These are phyloP conservation scores for Equus przewalskii DNA, from an alignment of 2,113 vertebrate genomes.

Conservation along the genomic window DNA sequence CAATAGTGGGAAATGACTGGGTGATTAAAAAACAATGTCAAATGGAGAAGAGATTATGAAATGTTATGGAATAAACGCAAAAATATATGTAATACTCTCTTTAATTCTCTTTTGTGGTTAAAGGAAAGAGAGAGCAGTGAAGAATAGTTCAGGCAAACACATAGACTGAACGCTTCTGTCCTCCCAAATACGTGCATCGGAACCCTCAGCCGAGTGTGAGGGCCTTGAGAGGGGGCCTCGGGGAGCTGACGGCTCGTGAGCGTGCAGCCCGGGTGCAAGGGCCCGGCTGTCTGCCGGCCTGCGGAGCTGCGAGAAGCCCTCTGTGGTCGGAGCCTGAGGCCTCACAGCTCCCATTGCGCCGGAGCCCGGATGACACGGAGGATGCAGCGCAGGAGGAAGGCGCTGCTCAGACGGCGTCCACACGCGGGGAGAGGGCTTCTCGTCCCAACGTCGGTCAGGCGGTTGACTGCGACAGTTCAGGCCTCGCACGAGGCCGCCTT, in stretches of 20 bases:
- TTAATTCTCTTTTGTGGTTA: neutral
- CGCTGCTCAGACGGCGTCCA: no score
- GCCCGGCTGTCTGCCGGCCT: no score
- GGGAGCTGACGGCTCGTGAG: neutral
- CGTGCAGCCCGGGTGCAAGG: no score
- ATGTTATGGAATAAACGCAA: neutral
- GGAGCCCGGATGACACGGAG: no score
- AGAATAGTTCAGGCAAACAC: neutral
- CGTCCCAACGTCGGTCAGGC: no score
- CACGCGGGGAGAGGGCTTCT: no score
- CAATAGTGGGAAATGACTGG: neutral
- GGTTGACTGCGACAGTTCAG: no score
- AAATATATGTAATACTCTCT: neutral
- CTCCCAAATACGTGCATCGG: neutral
- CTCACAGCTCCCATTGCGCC: no score
- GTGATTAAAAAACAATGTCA: neutral
- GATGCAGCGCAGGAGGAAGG: no score
- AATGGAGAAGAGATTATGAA: neutral
- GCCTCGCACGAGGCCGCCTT: no score
- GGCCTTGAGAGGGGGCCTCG: neutral
- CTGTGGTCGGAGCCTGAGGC: no score
- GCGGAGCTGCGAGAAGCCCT: no score
- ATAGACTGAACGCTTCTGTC: neutral
- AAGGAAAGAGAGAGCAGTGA: neutral
- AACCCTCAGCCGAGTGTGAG: neutral